These are phyloP conservation scores for Acanthopagrus latus DNA, from an alignment of 2,797 vertebrate species.

Conservation along the genomic window DNA sequence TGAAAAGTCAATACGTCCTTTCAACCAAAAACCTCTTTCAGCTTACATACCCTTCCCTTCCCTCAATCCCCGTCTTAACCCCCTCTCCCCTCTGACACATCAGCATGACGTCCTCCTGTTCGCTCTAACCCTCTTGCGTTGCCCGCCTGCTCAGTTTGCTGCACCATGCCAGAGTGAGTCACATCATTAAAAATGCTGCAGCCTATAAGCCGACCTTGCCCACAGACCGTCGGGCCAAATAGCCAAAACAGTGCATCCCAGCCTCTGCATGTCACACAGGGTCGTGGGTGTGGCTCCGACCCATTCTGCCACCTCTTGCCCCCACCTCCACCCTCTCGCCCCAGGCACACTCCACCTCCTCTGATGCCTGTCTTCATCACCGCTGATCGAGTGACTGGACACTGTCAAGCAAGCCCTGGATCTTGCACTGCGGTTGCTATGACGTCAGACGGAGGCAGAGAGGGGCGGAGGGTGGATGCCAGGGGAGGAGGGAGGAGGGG, in stretches of 20 bases:
- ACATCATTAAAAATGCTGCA: conserved; percentile 74
- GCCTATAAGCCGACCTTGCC: conserved; percentile 69
- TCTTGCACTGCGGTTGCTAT: conserved; percentile 74
- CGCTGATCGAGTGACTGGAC: conserved; percentile 54
- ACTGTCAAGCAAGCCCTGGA: conserved; percentile 60
- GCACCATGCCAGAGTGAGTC: conserved; percentile 74
- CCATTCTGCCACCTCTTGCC: conserved; percentile 6
- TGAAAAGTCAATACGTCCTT: conserved; percentile 22
- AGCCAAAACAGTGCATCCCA: conserved; percentile 35
- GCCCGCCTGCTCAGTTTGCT: conserved; percentile 50
- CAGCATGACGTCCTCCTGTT: conserved; percentile 41
- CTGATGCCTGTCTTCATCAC: conserved; percentile 26
- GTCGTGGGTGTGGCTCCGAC: conserved; percentile 33
- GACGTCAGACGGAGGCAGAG: conserved; percentile 70
- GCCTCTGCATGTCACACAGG: conserved; percentile 39
- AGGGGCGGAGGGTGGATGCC: conserved; percentile 36
- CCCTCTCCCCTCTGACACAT: conserved; percentile 56
- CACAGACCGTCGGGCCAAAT: conserved; percentile 41
- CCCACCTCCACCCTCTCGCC: no score
- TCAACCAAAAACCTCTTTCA: background rate
- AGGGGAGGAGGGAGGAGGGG: conserved; percentile 37
- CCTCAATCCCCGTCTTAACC: conserved; percentile 1
- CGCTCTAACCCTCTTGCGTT: conserved; percentile 39
- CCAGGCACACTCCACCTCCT: conserved; percentile 3
- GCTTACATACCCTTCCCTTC: conserved; percentile 12